Evolutionary conservation across 2,113 vertebrate genomes (phyloP).

Genomic region (Phrynosoma blainvillii): DNA sequence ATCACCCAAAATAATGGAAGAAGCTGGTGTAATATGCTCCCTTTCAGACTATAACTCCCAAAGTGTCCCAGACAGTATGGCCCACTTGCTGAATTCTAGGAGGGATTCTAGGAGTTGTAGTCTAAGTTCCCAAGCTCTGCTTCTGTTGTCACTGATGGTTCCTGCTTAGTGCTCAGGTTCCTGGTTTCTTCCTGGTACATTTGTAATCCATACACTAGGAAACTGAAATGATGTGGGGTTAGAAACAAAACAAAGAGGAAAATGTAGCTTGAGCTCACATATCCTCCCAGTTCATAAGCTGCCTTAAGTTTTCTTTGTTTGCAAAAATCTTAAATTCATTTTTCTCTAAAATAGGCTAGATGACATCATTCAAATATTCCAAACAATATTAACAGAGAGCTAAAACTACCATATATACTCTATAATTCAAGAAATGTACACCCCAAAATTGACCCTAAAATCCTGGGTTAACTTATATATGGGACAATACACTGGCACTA

Average conservation of each 20-base stretch:
- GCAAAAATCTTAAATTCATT: not conserved
- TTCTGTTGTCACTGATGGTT: too few species aligned
- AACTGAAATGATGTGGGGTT: not conserved
- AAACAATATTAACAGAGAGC: not conserved
- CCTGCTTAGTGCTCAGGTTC: not conserved
- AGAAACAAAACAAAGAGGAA: not conserved
- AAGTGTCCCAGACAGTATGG: too few species aligned
- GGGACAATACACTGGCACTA: too few species aligned
- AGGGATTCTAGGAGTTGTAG: too few species aligned
- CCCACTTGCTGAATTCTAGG: too few species aligned
- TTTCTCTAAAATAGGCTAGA: not conserved
- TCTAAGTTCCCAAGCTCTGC: too few species aligned
- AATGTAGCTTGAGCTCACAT: not conserved
- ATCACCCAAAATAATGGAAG: not conserved
- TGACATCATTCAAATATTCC: not conserved
- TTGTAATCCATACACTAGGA: not conserved
- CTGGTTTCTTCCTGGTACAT: not conserved
- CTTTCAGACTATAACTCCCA: not conserved
- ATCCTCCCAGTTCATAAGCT: not conserved
- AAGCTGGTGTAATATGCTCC: not conserved
- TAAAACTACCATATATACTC: not conserved
- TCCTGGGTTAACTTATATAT: too few species aligned
- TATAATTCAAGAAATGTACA: too few species aligned
- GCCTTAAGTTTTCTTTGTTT: not conserved
- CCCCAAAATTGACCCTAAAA: too few species aligned